A percentile compares a stretch with the other conserved stretches of the same genome.
phyloP scores from a whole-genome alignment of 2,797 vertebrate species.

The Sandelia bainsii region DNA sequence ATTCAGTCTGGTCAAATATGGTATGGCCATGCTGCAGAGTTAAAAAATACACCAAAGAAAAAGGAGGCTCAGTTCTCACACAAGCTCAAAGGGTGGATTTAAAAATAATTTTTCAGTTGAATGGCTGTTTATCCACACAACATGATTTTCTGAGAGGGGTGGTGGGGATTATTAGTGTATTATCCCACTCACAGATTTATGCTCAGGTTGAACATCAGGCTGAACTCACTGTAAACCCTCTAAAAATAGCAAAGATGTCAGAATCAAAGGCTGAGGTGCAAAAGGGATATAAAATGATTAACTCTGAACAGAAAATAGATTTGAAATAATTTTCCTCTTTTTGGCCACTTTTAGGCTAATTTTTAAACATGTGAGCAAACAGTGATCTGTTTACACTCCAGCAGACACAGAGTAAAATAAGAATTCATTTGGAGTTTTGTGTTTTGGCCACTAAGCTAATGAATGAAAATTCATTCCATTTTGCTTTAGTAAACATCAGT shows the following conservation, averaged over 20 bases:
- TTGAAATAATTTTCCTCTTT: slow-evolving; percentile 9
- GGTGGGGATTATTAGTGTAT: slow-evolving; percentile 32
- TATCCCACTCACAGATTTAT: slow-evolving; percentile 18
- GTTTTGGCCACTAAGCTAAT: not conserved
- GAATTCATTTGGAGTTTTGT: not conserved
- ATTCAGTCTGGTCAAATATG: not conserved
- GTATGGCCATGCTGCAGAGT: not conserved
- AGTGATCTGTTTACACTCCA: not conserved
- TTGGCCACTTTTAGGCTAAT: not conserved
- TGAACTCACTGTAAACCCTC: slow-evolving; percentile 12
- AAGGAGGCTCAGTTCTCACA: not conserved
- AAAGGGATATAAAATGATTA: not conserved
- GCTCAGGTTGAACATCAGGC: slow-evolving; percentile 4
- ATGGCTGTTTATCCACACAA: slow-evolving; percentile 37
- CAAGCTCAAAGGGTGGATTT: slow-evolving; percentile 17
- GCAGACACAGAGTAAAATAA: not conserved
- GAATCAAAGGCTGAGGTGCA: slow-evolving; percentile 1
- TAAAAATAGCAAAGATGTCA: slow-evolving; percentile 4
- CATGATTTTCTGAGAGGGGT: slow-evolving; percentile 11
- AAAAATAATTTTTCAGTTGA: slow-evolving; percentile 22
- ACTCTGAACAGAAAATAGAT: not conserved
- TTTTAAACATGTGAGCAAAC: not conserved
- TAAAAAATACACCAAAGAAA: not conserved
- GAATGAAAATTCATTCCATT: not conserved
- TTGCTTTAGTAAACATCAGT: not conserved